Evolutionary conservation across 2,113 vertebrate species (phyloP).

Genomic region (Xiphophorus hellerii): DNA sequence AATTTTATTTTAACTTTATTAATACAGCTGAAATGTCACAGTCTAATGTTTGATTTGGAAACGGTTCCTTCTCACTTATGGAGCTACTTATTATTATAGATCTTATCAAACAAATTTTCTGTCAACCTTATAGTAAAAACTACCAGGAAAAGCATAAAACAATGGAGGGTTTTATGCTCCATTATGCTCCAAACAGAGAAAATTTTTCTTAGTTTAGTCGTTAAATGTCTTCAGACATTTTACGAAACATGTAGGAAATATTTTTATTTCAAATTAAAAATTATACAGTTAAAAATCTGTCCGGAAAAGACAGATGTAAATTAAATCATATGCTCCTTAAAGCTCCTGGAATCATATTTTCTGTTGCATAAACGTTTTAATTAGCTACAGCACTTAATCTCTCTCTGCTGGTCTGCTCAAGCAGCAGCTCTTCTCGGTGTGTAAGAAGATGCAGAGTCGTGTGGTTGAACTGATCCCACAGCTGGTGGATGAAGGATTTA

Average conservation of each 20-base stretch:
- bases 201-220: background rate
- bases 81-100: background rate
- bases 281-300: too few species aligned
- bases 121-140: too few species aligned
- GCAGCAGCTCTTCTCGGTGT: slow-evolving; percentile 80
- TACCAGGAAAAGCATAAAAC: too few species aligned
- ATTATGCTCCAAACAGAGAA: too few species aligned
- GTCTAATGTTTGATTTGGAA: background rate
- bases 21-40: background rate
- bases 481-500: slow-evolving; percentile 87
- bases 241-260: background rate
- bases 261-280: background rate
- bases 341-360: background rate
- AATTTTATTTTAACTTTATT: background rate
- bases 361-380: background rate
- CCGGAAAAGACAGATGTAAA: background rate
- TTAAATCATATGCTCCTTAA: background rate
- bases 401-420: slow-evolving; percentile 20
- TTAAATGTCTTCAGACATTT: background rate
- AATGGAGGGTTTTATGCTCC: too few species aligned
- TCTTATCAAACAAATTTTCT: background rate
- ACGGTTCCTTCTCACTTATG: background rate
- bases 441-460: slow-evolving; percentile 93
- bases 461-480: slow-evolving; percentile 93
- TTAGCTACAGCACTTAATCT: background rate